These are phyloP conservation scores for Hedya salicella DNA, from an alignment of 2,888 invertebrate genomes.

Conservation along the genomic window DNA sequence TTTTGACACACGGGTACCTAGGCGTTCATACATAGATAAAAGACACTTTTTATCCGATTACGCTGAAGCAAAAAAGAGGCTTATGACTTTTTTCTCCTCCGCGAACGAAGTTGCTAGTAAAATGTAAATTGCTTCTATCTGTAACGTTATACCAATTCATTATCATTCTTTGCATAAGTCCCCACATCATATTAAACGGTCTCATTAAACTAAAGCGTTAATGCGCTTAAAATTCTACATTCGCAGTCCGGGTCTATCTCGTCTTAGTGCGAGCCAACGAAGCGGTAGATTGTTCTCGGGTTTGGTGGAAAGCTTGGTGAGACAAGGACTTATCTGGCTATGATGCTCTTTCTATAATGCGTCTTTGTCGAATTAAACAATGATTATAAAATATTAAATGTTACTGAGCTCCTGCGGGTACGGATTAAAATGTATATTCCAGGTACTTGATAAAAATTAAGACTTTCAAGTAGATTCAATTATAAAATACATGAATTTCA, in stretches of 20 bases:
- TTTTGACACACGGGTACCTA: too few species aligned
- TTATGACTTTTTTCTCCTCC: too few species aligned
- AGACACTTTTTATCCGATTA: too few species aligned
- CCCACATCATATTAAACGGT: constrained; percentile 20
- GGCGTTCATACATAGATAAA: too few species aligned
- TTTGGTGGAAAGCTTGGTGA: neutral
- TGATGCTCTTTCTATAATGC: neutral
- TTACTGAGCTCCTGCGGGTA: neutral
- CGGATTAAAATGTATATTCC: too few species aligned
- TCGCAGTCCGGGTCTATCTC: constrained; percentile 20
- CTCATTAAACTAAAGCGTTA: constrained; percentile 33
- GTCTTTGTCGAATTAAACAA: neutral
- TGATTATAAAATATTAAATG: neutral
- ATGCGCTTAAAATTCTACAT: constrained; percentile 41
- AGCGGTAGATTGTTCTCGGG: constrained; percentile 51
- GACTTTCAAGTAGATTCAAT: too few species aligned
- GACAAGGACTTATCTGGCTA: neutral
- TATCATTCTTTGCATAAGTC: constrained; percentile 4
- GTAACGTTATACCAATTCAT: too few species aligned
- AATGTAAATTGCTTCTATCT: neutral
- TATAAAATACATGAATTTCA: too few species aligned
- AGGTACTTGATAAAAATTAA: too few species aligned
- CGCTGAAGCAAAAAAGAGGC: too few species aligned
- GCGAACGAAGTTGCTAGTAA: neutral
- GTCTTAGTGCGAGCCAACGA: constrained; percentile 46